phyloP scores from a whole-genome alignment of 2,797 vertebrate species.

The Nannoperca australis region DNA sequence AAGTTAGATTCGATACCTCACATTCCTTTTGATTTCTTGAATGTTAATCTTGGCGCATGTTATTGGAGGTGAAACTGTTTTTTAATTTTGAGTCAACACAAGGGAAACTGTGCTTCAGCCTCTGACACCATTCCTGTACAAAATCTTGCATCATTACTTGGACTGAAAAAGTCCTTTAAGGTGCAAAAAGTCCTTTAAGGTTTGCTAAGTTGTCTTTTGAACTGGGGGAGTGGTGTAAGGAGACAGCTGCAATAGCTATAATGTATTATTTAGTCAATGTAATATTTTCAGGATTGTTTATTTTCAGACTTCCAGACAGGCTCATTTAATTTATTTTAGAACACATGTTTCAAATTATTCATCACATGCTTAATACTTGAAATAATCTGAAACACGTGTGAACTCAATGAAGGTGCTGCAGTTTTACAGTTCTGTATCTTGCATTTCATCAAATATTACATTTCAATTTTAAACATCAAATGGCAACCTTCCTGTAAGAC shows the following conservation, averaged over 20 bases:
- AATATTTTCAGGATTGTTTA: constrained; percentile 10
- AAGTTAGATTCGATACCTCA: constrained; percentile 15
- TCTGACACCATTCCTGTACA: neutral
- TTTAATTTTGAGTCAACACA: neutral
- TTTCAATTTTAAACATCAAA: neutral
- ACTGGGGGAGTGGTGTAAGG: neutral
- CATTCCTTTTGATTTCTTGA: constrained; percentile 16
- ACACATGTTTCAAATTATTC: constrained; percentile 51
- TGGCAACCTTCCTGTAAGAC: neutral
- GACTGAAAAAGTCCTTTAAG: constrained; percentile 1
- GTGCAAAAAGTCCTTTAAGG: neutral
- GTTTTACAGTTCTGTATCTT: neutral
- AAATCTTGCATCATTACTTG: neutral
- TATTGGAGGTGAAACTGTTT: constrained; percentile 3
- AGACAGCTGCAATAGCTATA: constrained; percentile 21
- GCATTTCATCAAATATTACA: constrained; percentile 2
- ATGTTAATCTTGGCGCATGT: constrained; percentile 13
- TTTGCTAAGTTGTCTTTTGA: constrained; percentile 2
- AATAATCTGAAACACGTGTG: constrained; percentile 42
- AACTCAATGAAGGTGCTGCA: constrained; percentile 14
- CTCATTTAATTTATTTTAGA: constrained; percentile 27
- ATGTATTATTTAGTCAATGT: constrained; percentile 22
- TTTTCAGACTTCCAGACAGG: constrained; percentile 38
- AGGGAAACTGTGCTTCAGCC: neutral
- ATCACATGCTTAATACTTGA: constrained; percentile 28